Conservation (phyloP, 1,140 invertebrate species). For the Aporrectodea caliginosa region DNA sequence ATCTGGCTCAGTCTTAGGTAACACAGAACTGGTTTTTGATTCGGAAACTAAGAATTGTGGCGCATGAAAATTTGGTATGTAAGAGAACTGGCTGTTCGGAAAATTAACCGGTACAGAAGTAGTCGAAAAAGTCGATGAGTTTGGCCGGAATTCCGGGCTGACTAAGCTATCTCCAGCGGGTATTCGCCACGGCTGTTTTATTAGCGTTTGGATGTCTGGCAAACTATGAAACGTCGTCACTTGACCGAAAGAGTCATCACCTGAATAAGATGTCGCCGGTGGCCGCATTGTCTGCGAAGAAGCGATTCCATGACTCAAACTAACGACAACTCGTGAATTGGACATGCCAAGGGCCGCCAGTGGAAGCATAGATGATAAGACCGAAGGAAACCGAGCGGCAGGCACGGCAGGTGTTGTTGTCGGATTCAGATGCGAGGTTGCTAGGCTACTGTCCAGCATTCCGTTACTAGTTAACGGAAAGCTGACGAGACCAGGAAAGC, state of each 20-base stretch:
- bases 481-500: too few relatives aligned
- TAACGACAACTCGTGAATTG: too few relatives aligned
- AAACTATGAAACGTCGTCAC: too few relatives aligned
- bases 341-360: background rate
- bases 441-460: background rate
- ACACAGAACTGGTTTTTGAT: background rate
- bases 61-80: background rate
- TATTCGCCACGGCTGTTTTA: background rate
- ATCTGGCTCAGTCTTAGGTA: background rate
- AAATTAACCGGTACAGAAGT: background rate
- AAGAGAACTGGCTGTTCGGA: background rate
- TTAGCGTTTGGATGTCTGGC: background rate
- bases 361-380: background rate
- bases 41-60: background rate
- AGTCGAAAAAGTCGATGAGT: background rate
- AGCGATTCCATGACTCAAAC: too few relatives aligned
- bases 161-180: background rate
- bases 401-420: background rate
- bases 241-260: background rate
- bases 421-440: background rate
- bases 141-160: background rate
- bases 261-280: too few relatives aligned
- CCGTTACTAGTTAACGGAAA: background rate
- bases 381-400: background rate
- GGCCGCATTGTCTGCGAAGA: too few relatives aligned